phyloP scores from a whole-genome alignment of 2,888 invertebrate species.

The Entomobrya proxima region DNA sequence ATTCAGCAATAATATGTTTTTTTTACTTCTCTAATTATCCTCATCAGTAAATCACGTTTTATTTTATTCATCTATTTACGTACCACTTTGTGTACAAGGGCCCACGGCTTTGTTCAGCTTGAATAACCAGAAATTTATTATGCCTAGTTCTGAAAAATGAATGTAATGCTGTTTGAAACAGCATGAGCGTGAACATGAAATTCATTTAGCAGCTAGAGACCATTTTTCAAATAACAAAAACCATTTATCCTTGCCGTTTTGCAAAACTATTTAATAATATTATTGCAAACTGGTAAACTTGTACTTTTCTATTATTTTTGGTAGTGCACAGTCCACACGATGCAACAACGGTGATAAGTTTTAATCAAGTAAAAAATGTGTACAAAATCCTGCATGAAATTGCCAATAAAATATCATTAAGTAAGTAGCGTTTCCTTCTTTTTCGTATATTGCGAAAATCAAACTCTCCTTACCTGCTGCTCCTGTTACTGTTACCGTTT shows the following conservation, averaged over 20 bases:
- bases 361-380: slow-evolving; percentile 8
- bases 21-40: slow-evolving; percentile 16
- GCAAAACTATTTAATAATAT: background rate
- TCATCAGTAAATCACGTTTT: slow-evolving; percentile 16
- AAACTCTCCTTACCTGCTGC: too few relatives aligned
- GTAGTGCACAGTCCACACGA: background rate
- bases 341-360: slow-evolving; percentile 25
- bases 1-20: background rate
- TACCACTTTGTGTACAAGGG: background rate
- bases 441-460: too few relatives aligned
- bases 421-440: too few relatives aligned
- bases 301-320: background rate
- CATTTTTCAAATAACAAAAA: too few relatives aligned
- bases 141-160: background rate
- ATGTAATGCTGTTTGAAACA: background rate
- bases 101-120: background rate
- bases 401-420: too few relatives aligned
- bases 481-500: too few relatives aligned
- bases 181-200: slow-evolving; percentile 39
- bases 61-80: background rate
- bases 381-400: too few relatives aligned
- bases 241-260: background rate
- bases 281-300: background rate
- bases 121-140: slow-evolving; percentile 1
- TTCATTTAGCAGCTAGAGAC: slow-evolving; percentile 30